Evolutionary conservation across 1,140 invertebrate genomes (phyloP).

Genomic region (Plectrocnemia conspersa): DNA sequence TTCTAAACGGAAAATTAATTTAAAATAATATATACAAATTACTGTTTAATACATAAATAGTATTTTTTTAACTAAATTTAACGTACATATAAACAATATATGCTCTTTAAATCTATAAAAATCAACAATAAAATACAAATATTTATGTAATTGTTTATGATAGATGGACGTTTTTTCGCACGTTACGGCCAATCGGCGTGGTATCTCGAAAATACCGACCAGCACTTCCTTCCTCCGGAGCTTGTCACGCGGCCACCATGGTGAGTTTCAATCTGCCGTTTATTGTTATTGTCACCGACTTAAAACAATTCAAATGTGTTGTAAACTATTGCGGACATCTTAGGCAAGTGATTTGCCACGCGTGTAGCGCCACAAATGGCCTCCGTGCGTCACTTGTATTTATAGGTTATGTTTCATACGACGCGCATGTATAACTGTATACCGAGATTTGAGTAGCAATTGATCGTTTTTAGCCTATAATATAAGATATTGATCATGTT

Average conservation of each 20-base stretch:
- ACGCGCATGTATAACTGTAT: background rate
- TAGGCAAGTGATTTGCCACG: background rate
- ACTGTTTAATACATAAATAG: too few species aligned
- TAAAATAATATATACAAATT: too few species aligned
- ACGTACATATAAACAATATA: too few species aligned
- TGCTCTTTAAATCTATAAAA: too few species aligned
- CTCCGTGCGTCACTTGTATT: background rate
- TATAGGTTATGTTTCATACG: conserved; percentile 9
- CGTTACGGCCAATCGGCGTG: background rate
- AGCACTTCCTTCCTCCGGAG: conserved; percentile 17
- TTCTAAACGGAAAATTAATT: too few species aligned
- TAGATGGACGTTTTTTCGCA: background rate
- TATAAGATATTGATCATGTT: background rate
- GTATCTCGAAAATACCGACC: conserved; percentile 10
- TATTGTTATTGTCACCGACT: background rate
- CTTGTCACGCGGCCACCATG: conserved; percentile 12
- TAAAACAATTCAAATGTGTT: background rate
- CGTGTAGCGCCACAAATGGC: background rate
- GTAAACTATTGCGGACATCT: background rate
- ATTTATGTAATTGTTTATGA: conserved; percentile 4
- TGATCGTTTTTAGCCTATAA: background rate
- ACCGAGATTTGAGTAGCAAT: background rate
- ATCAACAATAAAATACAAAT: too few species aligned
- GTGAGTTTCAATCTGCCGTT: conserved; percentile 1
- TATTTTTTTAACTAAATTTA: too few species aligned